Conservation (phyloP, 2,888 invertebrate species). For the Timandra comae region DNA sequence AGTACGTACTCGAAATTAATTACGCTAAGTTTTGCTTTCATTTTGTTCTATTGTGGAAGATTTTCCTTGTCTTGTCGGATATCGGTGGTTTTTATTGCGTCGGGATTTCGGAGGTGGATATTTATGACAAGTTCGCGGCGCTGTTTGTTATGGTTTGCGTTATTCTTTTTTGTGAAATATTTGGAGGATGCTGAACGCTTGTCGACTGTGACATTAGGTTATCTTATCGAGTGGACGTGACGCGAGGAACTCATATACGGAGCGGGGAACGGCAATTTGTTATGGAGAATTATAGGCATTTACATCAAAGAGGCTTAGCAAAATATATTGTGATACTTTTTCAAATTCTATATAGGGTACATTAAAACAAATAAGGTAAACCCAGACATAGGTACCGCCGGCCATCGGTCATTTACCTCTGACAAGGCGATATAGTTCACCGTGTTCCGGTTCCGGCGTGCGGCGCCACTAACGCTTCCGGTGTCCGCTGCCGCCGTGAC, state of each 20-base stretch:
- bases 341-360: too few relatives aligned
- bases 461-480: constrained; percentile 62
- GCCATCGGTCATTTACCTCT: constrained; percentile 54
- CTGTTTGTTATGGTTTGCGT: constrained; percentile 34
- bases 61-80: constrained; percentile 48
- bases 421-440: constrained; percentile 53
- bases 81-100: constrained; percentile 43
- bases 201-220: constrained; percentile 26
- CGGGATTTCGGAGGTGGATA: constrained; percentile 36
- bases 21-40: constrained; percentile 64
- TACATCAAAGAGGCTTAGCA: too few relatives aligned
- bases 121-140: constrained; percentile 41
- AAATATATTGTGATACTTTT: too few relatives aligned
- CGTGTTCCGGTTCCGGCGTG: constrained; percentile 62
- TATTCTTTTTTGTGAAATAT: constrained; percentile 36
- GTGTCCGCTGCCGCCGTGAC: constrained; percentile 56
- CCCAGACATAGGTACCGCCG: constrained; percentile 14
- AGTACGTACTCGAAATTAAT: constrained; percentile 74
- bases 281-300: too few relatives aligned
- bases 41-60: constrained; percentile 53
- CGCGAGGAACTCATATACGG: too few relatives aligned
- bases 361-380: constrained; percentile 4
- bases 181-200: constrained; percentile 30
- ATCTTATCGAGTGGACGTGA: constrained; percentile 35
- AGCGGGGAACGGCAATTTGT: too few relatives aligned